Percentiles rank a stretch among this genome's conserved stretches.
These are phyloP conservation scores for Anas platyrhynchos DNA, from an alignment of 2,113 vertebrate genomes.

Conservation along the genomic window DNA sequence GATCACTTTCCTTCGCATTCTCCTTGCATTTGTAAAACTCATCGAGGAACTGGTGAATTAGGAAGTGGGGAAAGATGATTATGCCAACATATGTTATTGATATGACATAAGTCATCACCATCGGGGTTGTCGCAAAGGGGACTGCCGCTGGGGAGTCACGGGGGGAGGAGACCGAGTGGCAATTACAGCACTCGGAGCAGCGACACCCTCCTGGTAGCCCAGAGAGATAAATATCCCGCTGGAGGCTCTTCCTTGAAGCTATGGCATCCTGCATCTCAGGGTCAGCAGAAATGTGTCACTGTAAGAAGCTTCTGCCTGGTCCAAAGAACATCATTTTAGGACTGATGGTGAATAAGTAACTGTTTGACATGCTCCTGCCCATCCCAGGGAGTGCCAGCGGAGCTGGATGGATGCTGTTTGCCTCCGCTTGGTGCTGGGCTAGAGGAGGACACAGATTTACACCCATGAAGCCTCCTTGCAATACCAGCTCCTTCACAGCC, in stretches of 20 bases:
- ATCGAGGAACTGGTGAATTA: not conserved
- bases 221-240: constrained; percentile 20
- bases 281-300: not conserved
- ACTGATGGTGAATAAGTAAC: constrained; percentile 37
- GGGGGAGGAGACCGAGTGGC: not conserved
- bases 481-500: too few relatives aligned
- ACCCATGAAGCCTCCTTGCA: too few relatives aligned
- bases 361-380: not conserved
- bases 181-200: constrained; percentile 13
- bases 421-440: too few relatives aligned
- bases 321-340: constrained; percentile 39
- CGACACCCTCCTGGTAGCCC: not conserved
- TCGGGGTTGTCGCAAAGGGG: not conserved
- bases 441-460: too few relatives aligned
- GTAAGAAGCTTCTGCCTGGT: not conserved
- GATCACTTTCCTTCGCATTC: not conserved
- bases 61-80: not conserved
- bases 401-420: too few relatives aligned
- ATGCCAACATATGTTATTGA: not conserved
- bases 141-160: not conserved
- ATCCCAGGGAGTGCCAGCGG: not conserved
- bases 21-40: not conserved
- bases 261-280: constrained; percentile 18
- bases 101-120: not conserved
- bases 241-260: not conserved